A percentile compares a stretch with the other conserved stretches of the same genome.
Conservation (phyloP, 92 coral and sea anemone species). For the Scolanthus callimorphus region DNA sequence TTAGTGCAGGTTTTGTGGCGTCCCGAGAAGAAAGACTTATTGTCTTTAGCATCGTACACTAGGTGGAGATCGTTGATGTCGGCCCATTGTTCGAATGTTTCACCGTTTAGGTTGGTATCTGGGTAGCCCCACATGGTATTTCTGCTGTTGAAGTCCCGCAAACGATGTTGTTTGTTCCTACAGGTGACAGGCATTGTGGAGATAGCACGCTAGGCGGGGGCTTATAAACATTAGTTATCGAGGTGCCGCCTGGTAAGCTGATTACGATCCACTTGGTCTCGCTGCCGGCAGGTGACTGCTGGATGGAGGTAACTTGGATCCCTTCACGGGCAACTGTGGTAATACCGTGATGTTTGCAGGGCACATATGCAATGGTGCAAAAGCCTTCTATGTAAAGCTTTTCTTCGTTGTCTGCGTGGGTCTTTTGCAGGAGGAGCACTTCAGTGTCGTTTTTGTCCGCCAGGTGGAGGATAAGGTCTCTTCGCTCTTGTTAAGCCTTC, state of each 20-base stretch:
- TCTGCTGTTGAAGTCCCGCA: slow-evolving; percentile 24
- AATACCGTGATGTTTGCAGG: slow-evolving; percentile 1
- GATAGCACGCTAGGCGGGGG: too few species aligned
- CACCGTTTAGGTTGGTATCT: slow-evolving; percentile 9
- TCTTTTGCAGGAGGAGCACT: slow-evolving; percentile 26
- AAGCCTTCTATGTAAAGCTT: slow-evolving; percentile 10
- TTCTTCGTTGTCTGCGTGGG: slow-evolving; percentile 4
- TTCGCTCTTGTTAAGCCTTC: slow-evolving; percentile 10
- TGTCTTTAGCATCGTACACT: slow-evolving; percentile 13
- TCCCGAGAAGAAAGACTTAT: slow-evolving; percentile 5
- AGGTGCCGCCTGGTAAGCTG: too few species aligned
- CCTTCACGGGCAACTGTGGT: too few species aligned
- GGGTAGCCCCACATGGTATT: slow-evolving; percentile 16
- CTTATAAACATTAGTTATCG: too few species aligned
- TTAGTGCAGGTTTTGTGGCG: slow-evolving; percentile 10
- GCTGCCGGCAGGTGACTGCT: too few species aligned
- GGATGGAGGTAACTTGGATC: too few species aligned
- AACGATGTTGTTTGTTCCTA: too few species aligned
- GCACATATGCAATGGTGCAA: background rate
- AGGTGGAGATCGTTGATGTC: slow-evolving; percentile 17
- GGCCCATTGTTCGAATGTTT: slow-evolving; percentile 6
- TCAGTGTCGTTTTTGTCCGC: slow-evolving; percentile 12
- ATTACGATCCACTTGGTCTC: too few species aligned
- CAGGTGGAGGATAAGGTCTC: slow-evolving; percentile 25
- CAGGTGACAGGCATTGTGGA: too few species aligned